Conservation (phyloP, 2,888 invertebrate genomes). For the Ectemnius continuus region DNA sequence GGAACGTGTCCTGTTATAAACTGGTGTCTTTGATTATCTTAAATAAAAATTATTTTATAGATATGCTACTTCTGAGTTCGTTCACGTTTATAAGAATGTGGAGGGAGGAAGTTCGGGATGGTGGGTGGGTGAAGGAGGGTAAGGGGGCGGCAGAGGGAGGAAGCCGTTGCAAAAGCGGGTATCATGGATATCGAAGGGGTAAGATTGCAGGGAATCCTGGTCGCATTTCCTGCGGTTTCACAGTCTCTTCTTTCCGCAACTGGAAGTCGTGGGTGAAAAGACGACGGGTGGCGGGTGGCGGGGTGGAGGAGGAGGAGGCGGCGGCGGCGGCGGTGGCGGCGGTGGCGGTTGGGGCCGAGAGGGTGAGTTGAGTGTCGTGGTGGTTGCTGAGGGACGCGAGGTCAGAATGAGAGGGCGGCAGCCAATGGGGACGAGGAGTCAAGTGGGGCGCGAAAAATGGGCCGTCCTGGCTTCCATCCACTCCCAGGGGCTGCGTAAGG, state of each 20-base stretch:
- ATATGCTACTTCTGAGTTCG: too few relatives aligned
- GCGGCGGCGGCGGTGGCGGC: constrained; percentile 36
- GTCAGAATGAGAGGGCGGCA: constrained; percentile 72
- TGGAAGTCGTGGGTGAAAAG: constrained; percentile 20
- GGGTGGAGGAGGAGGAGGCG: constrained; percentile 30
- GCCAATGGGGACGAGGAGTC: constrained; percentile 75
- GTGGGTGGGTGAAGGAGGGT: too few relatives aligned
- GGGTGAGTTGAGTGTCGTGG: neutral
- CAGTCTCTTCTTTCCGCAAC: constrained; percentile 20
- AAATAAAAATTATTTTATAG: too few relatives aligned
- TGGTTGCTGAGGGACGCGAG: constrained; percentile 63
- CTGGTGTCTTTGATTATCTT: too few relatives aligned
- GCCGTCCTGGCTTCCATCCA: constrained; percentile 73
- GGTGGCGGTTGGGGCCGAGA: constrained; percentile 36
- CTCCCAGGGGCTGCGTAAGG: constrained; percentile 70
- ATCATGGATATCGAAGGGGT: neutral
- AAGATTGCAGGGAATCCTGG: constrained; percentile 13
- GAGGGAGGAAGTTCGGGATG: too few relatives aligned
- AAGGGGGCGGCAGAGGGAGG: neutral
- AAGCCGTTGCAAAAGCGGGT: too few relatives aligned
- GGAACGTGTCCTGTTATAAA: too few relatives aligned
- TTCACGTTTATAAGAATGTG: too few relatives aligned
- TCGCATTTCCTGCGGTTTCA: constrained; percentile 15
- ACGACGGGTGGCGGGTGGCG: too few relatives aligned
- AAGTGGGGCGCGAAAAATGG: constrained; percentile 77